Percentiles rank a stretch among this genome's conserved stretches.
Conservation (phyloP, 2,113 vertebrate species). For the Syrmaticus mikado region DNA sequence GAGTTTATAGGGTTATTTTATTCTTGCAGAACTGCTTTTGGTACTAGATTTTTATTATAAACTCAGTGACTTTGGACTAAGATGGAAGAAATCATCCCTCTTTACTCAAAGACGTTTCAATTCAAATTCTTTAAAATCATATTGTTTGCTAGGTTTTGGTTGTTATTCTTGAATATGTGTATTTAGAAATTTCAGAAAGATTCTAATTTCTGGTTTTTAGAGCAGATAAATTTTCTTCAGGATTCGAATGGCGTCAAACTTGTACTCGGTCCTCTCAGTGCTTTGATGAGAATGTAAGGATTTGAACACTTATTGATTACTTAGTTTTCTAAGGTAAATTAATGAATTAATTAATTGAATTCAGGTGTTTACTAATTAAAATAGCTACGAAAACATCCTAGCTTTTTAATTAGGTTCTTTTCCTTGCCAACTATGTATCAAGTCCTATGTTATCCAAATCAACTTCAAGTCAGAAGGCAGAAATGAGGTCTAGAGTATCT, state of each 20-base stretch:
- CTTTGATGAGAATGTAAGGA: neutral
- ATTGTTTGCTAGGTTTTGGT: neutral
- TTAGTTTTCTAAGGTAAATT: neutral
- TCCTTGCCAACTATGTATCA: slow-evolving; percentile 4
- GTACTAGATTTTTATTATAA: neutral
- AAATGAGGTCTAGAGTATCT: neutral
- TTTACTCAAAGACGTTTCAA: neutral
- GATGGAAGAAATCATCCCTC: neutral
- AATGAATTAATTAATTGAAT: slow-evolving; percentile 26
- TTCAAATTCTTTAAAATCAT: neutral
- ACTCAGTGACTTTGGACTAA: slow-evolving; percentile 9
- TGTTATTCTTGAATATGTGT: neutral
- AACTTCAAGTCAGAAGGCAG: neutral
- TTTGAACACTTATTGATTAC: slow-evolving; percentile 11
- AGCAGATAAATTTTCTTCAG: neutral
- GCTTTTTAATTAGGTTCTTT: neutral
- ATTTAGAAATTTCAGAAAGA: neutral
- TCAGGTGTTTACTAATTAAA: slow-evolving; percentile 26
- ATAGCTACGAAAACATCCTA: neutral
- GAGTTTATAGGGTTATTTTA: neutral
- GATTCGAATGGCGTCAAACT: neutral
- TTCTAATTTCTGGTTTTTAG: neutral
- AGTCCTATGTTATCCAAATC: neutral
- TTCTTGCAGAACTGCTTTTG: neutral
- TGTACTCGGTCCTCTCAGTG: neutral